Base-by-base conservation (phyloP, 2,797 vertebrate genomes). In the Hephaestus fuliginosus region DNA sequence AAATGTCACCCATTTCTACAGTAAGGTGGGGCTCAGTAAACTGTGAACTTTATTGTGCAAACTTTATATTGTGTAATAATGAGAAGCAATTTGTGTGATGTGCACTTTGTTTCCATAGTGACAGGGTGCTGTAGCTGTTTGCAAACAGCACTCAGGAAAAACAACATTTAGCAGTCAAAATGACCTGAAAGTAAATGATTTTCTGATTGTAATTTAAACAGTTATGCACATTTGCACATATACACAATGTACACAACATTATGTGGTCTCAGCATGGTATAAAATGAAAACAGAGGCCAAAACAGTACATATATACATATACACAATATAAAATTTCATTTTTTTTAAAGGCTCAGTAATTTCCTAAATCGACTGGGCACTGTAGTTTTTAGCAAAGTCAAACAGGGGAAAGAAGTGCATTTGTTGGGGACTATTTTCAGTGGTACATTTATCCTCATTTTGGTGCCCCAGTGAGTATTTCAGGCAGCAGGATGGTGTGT, bases 81-180 rank as follows among this genome's bases (percentile, higher is more conserved):
- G 30, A 62, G 17, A 72, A 52, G n/a, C 36, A 15, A 41, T 64
- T 69, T 77, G 48, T 65, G 17, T 49, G 44, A 68, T 30, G 39
- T 63, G 39, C 58, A 36, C 68, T 76, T 55, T 69, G 63, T 81
- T 81, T 77, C 60, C 65, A 61, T 84, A 58, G 64, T 43, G 14
- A 81, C 53, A 13, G 22, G 14, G 52, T 62, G 58, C 53, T 57
- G 48, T 20, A 25, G 22, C 56, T 51, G 44, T 44, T 55, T 62
- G 51, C 30, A 48, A 73, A 60, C 33, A 51, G 33, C 53, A 12
- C 36, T 25, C 18, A 25, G 3, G 51, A 51, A 28, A 12, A 28
- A 4, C 0, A 28, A 4, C 0, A 36, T 48, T 36, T 60, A 64
- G 18, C 14, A 44, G 36, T 51, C 33, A 48, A 57, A 46, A 53